Evolutionary conservation across 2,797 vertebrate species (phyloP).

Genomic region (Scleropages formosus): DNA sequence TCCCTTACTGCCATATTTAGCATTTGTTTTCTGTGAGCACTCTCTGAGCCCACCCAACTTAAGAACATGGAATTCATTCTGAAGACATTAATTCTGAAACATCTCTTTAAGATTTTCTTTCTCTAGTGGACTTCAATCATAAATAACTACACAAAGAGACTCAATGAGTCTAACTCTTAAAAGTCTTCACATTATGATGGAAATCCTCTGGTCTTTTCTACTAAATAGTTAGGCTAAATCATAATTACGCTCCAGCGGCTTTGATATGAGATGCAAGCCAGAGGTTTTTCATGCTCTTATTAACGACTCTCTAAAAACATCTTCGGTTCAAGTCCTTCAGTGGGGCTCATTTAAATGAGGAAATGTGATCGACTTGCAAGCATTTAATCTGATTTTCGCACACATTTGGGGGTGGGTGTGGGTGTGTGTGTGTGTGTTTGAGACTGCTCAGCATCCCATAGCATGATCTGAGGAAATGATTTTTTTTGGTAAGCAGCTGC

Average conservation of each 20-base stretch:
- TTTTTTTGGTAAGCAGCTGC: too few relatives aligned
- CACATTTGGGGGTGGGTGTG: neutral
- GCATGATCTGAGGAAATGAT: conserved; percentile 53
- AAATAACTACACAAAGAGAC: conserved; percentile 76
- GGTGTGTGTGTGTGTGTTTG: conserved; percentile 42
- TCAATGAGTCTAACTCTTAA: conserved; percentile 75
- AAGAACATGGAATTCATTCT: conserved; percentile 18
- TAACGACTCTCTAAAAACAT: conserved; percentile 59
- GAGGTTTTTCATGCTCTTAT: conserved; percentile 72
- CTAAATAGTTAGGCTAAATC: conserved; percentile 72
- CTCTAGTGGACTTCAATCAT: conserved; percentile 73
- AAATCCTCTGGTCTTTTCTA: conserved; percentile 63
- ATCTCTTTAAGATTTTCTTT: conserved; percentile 70
- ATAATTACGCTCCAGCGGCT: conserved; percentile 80
- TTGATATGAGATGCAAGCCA: conserved; percentile 69
- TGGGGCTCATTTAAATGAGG: conserved; percentile 50
- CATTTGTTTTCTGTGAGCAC: too few relatives aligned
- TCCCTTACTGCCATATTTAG: too few relatives aligned
- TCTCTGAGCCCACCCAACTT: too few relatives aligned
- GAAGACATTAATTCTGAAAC: conserved; percentile 61
- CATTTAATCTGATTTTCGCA: conserved; percentile 50
- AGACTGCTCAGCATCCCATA: conserved; percentile 49
- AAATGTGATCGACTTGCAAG: conserved; percentile 54
- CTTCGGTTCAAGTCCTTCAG: conserved; percentile 47
- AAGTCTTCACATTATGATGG: conserved; percentile 65